Percentiles rank a stretch among this genome's conserved stretches.
These are phyloP conservation scores for Aurelia aurita complex sp. Pacific DNA, from an alignment of 30 jellyfish, hydroid and myxozoan species.

Conservation along the genomic window DNA sequence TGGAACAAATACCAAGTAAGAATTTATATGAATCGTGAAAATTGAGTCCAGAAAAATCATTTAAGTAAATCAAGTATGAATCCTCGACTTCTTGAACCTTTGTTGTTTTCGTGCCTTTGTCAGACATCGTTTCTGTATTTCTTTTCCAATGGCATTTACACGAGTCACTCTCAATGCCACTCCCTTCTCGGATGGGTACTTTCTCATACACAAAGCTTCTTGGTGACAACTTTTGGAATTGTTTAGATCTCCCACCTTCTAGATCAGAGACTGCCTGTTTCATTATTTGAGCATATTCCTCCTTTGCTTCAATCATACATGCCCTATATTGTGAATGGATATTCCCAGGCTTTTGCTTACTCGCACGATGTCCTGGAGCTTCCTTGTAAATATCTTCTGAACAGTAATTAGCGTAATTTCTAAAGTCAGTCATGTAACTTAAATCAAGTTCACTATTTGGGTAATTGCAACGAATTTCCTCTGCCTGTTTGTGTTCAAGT, in stretches of 20 bases:
- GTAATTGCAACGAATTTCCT: slow-evolving; percentile 9
- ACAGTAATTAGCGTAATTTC: slow-evolving; percentile 37
- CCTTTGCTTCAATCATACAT: slow-evolving; percentile 22
- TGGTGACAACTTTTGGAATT: slow-evolving; percentile 1
- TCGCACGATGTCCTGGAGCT: slow-evolving; percentile 1
- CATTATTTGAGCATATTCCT: slow-evolving; percentile 35
- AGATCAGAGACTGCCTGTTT: slow-evolving; percentile 35
- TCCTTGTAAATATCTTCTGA: slow-evolving; percentile 32
- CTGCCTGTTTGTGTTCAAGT: slow-evolving; percentile 29
- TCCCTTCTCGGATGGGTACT: background rate
- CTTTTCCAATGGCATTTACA: slow-evolving; percentile 26
- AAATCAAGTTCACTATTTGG: slow-evolving; percentile 23
- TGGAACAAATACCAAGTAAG: slow-evolving; percentile 30
- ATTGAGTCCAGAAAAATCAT: slow-evolving; percentile 44
- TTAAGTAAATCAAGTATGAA: slow-evolving; percentile 30
- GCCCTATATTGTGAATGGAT: slow-evolving; percentile 11
- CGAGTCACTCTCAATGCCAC: background rate
- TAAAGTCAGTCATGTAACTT: background rate
- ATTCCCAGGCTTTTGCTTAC: background rate
- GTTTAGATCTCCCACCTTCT: background rate
- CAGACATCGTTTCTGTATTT: background rate
- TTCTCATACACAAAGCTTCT: slow-evolving; percentile 34
- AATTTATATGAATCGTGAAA: slow-evolving; percentile 46
- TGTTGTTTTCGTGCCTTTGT: no score
- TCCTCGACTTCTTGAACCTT: background rate